Evolutionary conservation across 2,888 invertebrate species (phyloP), one percentile per base, ranked within the genome.

Genomic region (Zootermopsis nevadensis): DNA sequence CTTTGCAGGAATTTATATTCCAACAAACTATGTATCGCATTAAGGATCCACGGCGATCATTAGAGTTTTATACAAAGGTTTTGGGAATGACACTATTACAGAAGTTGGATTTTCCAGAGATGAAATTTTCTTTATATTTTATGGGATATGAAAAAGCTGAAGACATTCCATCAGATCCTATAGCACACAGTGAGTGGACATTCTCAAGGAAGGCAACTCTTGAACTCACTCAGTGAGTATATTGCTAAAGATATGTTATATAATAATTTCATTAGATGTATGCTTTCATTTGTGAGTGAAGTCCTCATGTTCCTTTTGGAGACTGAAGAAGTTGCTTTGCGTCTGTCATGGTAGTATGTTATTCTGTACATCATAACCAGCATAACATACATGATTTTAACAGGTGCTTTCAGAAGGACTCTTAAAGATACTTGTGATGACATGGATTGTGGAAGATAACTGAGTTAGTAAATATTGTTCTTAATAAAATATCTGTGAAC

Each of bases 1-100:
- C 66, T 83, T 89, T 89, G 53, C 90, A 97, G 95, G 96, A 96
- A 83, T 98, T 96, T 89, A 93, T 98, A 86, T 95, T 98, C 90
- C 98, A 98, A 91, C 98, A 99, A 92, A 98, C 98, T 0, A 99
- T 99, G 98, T 96, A 96, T 89, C 93, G 98, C 55, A 97, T 98
- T 85, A 98, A 98, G 88, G 98, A 99, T 89, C 98, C 98, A 0
- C 92, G 93, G 85, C 93, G 93, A 86, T 96, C 97, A 0, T 90
- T 99, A 77, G 96, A 97, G 0, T 98, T 99, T 89, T 98, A 98
- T 90, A 95, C 97, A 0, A 93, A 95, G 80, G 95, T 98, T 0
- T 90, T 99, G 0, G 98, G 98, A 10, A 98, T 98, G 98, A 94
- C 94, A 22, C 90, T 98, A 69, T 90, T 99, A 80, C 94, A 96